A percentile compares a stretch with the other conserved stretches of the same genome.
These are phyloP conservation scores for Diplolepis rosae DNA, from an alignment of 2,888 invertebrate species.

Conservation along the genomic window DNA sequence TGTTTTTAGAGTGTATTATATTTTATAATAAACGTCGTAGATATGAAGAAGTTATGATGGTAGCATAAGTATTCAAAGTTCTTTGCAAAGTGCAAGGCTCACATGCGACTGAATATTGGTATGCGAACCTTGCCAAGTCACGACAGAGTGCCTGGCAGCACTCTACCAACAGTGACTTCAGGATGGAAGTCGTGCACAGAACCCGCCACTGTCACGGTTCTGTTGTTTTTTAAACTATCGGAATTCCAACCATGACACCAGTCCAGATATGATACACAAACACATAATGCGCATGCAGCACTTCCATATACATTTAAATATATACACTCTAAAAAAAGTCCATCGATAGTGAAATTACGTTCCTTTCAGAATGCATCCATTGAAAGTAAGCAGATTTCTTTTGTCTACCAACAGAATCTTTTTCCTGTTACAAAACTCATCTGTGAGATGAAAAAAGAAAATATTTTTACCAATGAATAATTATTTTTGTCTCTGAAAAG, in stretches of 20 bases:
- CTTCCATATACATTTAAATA: too few relatives aligned
- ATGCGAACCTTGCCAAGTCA: conserved; percentile 63
- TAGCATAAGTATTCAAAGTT: conserved; percentile 43
- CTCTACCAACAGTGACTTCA: conserved; percentile 37
- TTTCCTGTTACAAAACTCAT: too few relatives aligned
- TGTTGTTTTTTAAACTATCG: conserved; percentile 34
- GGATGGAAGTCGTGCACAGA: conserved; percentile 47
- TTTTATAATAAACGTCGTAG: not conserved
- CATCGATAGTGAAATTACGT: too few relatives aligned
- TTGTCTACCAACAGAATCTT: too few relatives aligned
- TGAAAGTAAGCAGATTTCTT: too few relatives aligned
- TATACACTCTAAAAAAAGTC: too few relatives aligned
- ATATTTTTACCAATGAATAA: too few relatives aligned
- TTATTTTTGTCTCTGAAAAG: too few relatives aligned
- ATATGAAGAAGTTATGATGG: conserved; percentile 25
- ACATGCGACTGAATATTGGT: conserved; percentile 52
- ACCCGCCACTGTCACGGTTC: conserved; percentile 39
- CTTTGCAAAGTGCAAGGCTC: conserved; percentile 47
- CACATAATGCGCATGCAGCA: conserved; percentile 28
- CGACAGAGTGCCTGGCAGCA: conserved; percentile 53
- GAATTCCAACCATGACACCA: conserved; percentile 41
- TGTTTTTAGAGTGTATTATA: too few relatives aligned
- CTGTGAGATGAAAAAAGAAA: too few relatives aligned
- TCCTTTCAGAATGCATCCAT: too few relatives aligned
- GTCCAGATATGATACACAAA: not conserved